Evolutionary conservation across 1,140 invertebrate genomes (phyloP).

Genomic region (Zaprionus tsacasi): DNA sequence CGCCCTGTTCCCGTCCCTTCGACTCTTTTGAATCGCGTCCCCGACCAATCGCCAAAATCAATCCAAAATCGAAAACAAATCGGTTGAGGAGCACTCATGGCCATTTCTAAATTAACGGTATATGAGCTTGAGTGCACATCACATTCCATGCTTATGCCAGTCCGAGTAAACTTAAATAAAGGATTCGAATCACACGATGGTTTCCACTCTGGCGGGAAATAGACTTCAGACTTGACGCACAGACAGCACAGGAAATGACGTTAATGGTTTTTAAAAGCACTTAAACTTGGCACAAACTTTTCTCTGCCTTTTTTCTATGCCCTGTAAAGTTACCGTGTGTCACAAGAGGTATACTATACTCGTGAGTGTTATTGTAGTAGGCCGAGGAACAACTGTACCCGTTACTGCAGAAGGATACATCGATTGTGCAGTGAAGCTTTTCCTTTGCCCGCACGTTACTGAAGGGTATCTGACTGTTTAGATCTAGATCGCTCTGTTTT

Average conservation of each 20-base stretch:
- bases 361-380: neutral
- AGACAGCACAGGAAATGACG: constrained; percentile 66
- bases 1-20: neutral
- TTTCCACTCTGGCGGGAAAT: neutral
- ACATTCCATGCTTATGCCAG: constrained; percentile 38
- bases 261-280: constrained; percentile 83
- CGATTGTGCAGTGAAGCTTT: neutral
- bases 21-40: neutral
- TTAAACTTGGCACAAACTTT: constrained; percentile 74
- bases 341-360: neutral
- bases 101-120: constrained; percentile 48
- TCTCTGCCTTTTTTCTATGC: constrained; percentile 8
- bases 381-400: neutral
- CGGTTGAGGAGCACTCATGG: neutral
- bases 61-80: neutral
- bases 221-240: constrained; percentile 24
- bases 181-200: constrained; percentile 4
- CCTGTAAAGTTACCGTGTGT: neutral
- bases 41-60: neutral
- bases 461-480: neutral
- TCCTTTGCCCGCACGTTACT: neutral
- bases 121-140: constrained; percentile 27
- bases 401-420: neutral
- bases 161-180: constrained; percentile 31
- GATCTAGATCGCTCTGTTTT: neutral